phyloP scores from a whole-genome alignment of 2,797 vertebrate species.

The Myoxocephalus aenaeus region DNA sequence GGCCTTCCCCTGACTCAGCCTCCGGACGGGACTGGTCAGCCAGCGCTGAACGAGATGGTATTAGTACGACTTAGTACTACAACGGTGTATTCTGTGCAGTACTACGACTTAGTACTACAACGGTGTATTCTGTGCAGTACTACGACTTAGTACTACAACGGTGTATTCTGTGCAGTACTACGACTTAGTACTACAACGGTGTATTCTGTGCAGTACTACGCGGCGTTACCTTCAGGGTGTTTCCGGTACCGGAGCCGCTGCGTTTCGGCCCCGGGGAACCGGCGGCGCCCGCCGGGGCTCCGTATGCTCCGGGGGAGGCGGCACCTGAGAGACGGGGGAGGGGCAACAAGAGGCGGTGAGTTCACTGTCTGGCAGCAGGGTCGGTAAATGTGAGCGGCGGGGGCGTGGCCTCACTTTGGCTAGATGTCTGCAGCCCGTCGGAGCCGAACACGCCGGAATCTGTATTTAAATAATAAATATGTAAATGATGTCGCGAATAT shows the following conservation, averaged over 20 bases:
- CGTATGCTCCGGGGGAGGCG: conserved; percentile 51
- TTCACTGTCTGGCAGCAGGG: neutral
- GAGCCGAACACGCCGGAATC: neutral
- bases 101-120: too few relatives aligned
- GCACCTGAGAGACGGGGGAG: conserved; percentile 40
- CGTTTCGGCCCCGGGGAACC: conserved; percentile 92
- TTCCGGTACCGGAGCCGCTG: conserved; percentile 85
- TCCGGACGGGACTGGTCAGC: conserved; percentile 90
- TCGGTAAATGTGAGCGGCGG: neutral
- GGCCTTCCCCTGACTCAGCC: conserved; percentile 92
- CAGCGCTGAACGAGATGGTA: conserved; percentile 64
- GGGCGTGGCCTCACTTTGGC: neutral
- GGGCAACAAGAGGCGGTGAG: neutral
- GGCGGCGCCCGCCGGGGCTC: conserved; percentile 62
- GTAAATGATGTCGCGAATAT: too few relatives aligned
- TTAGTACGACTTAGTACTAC: neutral
- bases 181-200: too few relatives aligned
- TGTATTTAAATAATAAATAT: too few relatives aligned
- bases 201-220: too few relatives aligned
- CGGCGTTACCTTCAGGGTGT: conserved; percentile 87
- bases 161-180: too few relatives aligned
- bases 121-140: too few relatives aligned
- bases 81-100: too few relatives aligned
- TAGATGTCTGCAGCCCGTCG: neutral
- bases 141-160: too few relatives aligned